Evolutionary conservation across 2,888 invertebrate genomes (phyloP), one percentile per base, ranked within the genome.

Genomic region (Agonopterix arenella): DNA sequence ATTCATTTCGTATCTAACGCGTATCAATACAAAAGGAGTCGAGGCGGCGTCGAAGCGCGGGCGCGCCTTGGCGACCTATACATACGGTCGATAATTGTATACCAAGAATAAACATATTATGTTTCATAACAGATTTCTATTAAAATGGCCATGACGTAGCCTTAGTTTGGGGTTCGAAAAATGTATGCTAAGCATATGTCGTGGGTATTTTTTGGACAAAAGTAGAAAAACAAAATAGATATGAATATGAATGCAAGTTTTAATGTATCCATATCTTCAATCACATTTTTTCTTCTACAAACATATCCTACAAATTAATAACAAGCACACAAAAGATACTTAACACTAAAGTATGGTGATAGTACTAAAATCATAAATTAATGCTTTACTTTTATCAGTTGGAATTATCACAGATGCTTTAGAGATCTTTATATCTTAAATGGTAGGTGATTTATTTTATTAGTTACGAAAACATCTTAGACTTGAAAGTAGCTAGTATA

Each of bases 371-470:
- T 75, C 66, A 85, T 84, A 85, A 82, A 83, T 83, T 81, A 85
- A 76, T 75, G 75, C 71, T 77, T 80, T 43, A 43, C n/a, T 40
- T 46, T 78, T 78, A 82, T 81, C 74, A 83, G 81, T 82, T 84
- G 78, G 70, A 75, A 73, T 83, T 89, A 89, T 89, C 89, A 89
- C 88, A 89, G 88, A 84, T 84, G 76, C 82, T 80, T 84, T 76
- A 82, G 89, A 88, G 89, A 89, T 89, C 88, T 80, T 85, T 74
- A 65, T 49, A 79, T 76, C 85, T 85, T 88, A 88, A 67, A 66
- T 80, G 74, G 78, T 86, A 86, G 76, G 69, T 78, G 73, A 76
- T 72, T 71, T 70, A 76, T 72, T 76, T 28, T 45, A 48, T 44
- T 52, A 52, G 47, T 49, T 52, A 52, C 47, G 28, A 65, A 61